phyloP scores from a whole-genome alignment of 2,113 vertebrate genomes.

The Regulus satrapa region DNA sequence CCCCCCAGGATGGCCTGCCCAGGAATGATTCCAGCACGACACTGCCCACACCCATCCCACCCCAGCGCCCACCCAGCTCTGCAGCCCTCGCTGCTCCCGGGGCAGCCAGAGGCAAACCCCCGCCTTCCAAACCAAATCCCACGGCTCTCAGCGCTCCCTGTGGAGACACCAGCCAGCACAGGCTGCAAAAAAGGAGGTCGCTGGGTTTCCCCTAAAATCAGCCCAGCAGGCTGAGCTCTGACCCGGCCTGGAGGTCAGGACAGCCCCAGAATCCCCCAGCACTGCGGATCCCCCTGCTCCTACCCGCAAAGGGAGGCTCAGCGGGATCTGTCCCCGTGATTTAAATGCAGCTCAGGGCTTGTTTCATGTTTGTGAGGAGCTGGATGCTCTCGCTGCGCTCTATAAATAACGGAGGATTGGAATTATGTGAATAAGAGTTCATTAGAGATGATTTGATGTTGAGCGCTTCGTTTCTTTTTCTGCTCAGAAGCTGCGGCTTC shows the following conservation, averaged over 20 bases:
- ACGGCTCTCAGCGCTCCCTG: rapidly evolving
- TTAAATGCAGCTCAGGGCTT: constrained; percentile 36
- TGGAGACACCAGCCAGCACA: background rate
- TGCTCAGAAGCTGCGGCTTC: background rate
- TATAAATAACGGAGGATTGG: constrained; percentile 41
- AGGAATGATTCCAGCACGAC: rapidly evolving
- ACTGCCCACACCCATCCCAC: background rate
- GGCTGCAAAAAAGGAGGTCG: rapidly evolving
- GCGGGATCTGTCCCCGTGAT: constrained; percentile 7
- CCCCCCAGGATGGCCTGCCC: background rate
- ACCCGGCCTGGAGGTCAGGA: background rate
- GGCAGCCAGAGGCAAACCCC: rapidly evolving
- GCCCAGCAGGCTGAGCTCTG: background rate
- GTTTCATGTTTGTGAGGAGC: constrained; percentile 17
- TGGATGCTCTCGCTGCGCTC: constrained; percentile 11
- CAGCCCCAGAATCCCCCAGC: background rate
- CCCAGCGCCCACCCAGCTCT: rapidly evolving
- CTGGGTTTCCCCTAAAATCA: background rate
- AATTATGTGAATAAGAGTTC: constrained; percentile 40
- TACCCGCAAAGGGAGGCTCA: background rate
- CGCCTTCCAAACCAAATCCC: background rate
- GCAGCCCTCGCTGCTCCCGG: background rate
- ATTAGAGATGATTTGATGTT: constrained; percentile 4
- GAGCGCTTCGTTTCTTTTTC: background rate
- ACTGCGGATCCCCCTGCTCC: background rate